phyloP scores from a whole-genome alignment of 2,888 invertebrate genomes.

The Nemotelus pantherinus region DNA sequence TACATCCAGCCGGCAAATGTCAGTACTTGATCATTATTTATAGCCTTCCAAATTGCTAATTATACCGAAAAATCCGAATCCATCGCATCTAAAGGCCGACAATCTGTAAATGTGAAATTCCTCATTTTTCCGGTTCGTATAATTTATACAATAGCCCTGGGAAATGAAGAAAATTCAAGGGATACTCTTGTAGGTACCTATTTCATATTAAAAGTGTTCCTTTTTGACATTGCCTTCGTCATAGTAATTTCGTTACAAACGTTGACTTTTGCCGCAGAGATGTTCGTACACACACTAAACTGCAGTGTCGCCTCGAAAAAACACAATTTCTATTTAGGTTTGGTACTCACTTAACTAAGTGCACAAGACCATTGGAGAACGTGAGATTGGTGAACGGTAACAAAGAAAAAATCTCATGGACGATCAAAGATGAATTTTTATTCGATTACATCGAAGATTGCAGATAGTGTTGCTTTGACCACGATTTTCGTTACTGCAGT shows the following conservation, averaged over 20 bases:
- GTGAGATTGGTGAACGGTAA: conserved; percentile 3
- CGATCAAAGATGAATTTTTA: background rate
- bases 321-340: too few relatives aligned
- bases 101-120: background rate
- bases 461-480: background rate
- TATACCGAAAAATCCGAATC: background rate
- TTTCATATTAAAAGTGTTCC: background rate
- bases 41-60: too few relatives aligned
- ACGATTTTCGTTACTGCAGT: background rate
- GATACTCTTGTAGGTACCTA: background rate
- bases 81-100: background rate
- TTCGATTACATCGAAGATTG: background rate
- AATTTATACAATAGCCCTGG: background rate
- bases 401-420: background rate
- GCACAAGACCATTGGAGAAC: background rate
- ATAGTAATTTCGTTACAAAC: background rate
- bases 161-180: background rate
- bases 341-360: background rate
- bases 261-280: background rate
- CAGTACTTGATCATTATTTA: too few relatives aligned
- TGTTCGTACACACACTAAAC: too few relatives aligned
- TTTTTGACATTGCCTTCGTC: background rate
- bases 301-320: too few relatives aligned
- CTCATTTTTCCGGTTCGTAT: background rate
- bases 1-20: too few relatives aligned